Base-by-base conservation (phyloP, 2,888 invertebrate species). In the Corythucha ciliata region DNA sequence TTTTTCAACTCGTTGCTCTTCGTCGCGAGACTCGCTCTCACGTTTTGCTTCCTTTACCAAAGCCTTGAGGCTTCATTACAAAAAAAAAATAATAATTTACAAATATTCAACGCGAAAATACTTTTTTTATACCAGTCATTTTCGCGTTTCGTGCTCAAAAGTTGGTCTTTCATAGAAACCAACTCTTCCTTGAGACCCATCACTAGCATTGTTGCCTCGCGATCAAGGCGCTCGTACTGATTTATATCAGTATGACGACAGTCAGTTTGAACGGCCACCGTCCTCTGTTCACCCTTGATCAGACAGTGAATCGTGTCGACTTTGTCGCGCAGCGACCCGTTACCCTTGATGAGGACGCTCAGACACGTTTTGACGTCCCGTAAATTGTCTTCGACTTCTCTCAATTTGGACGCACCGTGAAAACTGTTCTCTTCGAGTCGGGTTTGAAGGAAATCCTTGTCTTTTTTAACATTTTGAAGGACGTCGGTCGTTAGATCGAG, bases 151-250 rank as follows among this genome's bases (percentile, higher is more conserved):
- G n/a, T 40, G 40, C 18, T 49, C 49, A 49, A 36, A n/a, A 32
- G 42, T 20, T 49, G 40, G 24, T 49, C 41, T 41, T 41, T 49
- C 33, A 49, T 14, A 8, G 40, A 33, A n/a, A 49, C 25, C 32
- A 49, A 21, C 22, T 49, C 32, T 34, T 49, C 49, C 22, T 32
- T 26, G 18, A 49, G 49, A 18, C 41, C 41, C 39, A 49, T 40
- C 41, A 49, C 33, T 41, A 49, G 32, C 24, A 49, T 22, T 4
- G 49, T 41, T 10, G 49, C 49, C 42, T 49, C 32, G 24, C 41
- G 20, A 16, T 49, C 49, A 7, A 49, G 22, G 24, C 24, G 21
- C 12, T 49, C 49, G 41, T 49, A 49, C 40, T 49, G 26, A 20
- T 49, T 25, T 18, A 49, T 24, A n/a, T 41, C 49, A 10, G 49